phyloP scores from a whole-genome alignment of 2,797 vertebrate species.

The Pogonophryne albipinna region DNA sequence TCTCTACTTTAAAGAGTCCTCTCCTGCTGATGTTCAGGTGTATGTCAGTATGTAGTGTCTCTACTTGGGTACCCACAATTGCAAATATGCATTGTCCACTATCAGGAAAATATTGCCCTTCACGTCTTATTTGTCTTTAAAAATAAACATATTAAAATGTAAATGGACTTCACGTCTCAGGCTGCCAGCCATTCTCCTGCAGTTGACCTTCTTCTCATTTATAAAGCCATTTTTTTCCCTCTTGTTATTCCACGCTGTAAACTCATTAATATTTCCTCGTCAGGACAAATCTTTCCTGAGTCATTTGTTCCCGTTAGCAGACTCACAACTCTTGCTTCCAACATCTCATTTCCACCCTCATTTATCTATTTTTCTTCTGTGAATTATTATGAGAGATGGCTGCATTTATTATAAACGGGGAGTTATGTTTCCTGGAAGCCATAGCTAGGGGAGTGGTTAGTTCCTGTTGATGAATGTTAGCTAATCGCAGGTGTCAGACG shows the following conservation, averaged over 20 bases:
- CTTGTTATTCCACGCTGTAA: constrained; percentile 11
- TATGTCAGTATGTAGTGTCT: too few relatives aligned
- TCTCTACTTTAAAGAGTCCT: too few relatives aligned
- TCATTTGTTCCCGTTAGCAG: constrained; percentile 47
- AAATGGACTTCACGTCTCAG: background rate
- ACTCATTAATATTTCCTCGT: constrained; percentile 34
- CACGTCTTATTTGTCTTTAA: background rate
- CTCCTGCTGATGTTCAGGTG: too few relatives aligned
- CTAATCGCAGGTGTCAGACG: constrained; percentile 66
- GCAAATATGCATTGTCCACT: background rate
- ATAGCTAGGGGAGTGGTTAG: constrained; percentile 57
- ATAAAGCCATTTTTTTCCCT: constrained; percentile 41
- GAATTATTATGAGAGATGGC: constrained; percentile 51
- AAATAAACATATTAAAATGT: background rate
- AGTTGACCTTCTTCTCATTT: constrained; percentile 49
- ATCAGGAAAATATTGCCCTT: background rate
- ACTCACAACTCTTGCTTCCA: constrained; percentile 44
- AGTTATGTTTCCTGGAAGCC: constrained; percentile 62
- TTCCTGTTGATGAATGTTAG: constrained; percentile 67
- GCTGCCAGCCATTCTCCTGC: constrained; percentile 1
- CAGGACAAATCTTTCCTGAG: constrained; percentile 16
- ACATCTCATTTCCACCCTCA: constrained; percentile 47
- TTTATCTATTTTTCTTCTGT: constrained; percentile 36
- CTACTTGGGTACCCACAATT: background rate
- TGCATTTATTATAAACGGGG: constrained; percentile 54